Conservation (phyloP, 2,888 invertebrate genomes). For the Netelia virgata region DNA sequence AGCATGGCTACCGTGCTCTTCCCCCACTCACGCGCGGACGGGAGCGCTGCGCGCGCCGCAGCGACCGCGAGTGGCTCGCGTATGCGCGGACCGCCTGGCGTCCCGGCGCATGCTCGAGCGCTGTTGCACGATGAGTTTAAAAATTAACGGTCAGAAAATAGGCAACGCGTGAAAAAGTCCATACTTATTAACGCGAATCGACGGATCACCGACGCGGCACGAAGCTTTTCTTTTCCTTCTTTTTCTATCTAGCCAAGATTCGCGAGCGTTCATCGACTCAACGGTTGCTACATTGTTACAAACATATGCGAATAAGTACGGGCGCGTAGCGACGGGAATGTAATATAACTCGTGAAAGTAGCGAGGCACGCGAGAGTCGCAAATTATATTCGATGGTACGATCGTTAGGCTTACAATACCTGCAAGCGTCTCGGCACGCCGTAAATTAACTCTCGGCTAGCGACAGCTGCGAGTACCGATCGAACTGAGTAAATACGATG, state of each 20-base stretch:
- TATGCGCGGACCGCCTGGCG: too few species aligned
- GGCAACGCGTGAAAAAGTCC: not conserved
- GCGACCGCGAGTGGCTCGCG: too few species aligned
- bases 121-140: too few species aligned
- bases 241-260: not conserved
- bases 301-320: conserved; percentile 1
- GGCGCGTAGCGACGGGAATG: conserved; percentile 1
- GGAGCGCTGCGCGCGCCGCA: too few species aligned
- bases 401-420: conserved; percentile 65
- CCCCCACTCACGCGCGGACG: too few species aligned
- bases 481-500: conserved; percentile 38
- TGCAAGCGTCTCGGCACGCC: conserved; percentile 1
- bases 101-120: too few species aligned
- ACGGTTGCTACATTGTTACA: conserved; percentile 10
- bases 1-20: not conserved
- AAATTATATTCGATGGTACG: conserved; percentile 63
- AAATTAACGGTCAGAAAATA: not conserved
- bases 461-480: conserved; percentile 52
- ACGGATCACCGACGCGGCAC: not conserved
- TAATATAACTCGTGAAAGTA: conserved; percentile 15
- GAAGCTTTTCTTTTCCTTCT: not conserved
- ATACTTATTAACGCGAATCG: not conserved
- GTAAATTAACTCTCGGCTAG: conserved; percentile 51
- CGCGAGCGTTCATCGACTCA: not conserved
- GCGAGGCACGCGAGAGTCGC: conserved; percentile 35